A percentile compares a stretch with the other conserved stretches of the same genome.
Conservation (phyloP, 2,797 vertebrate genomes). For the Hozukius guyotensis region DNA sequence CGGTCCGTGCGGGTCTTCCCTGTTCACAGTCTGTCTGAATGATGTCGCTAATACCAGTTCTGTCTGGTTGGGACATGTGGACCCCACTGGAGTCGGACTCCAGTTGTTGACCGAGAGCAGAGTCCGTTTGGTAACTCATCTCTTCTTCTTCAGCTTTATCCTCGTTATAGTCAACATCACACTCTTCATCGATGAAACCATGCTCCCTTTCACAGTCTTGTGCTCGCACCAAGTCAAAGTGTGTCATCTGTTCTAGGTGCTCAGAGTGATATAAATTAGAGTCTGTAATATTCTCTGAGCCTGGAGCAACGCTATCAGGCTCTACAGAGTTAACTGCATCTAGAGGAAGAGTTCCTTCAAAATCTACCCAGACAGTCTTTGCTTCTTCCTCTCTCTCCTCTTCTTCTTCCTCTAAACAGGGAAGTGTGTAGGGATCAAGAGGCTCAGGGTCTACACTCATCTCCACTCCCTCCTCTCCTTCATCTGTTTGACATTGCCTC, state of each 20-base stretch:
- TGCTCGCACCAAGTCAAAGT: conserved; percentile 63
- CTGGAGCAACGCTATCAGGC: conserved; percentile 5
- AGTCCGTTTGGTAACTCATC: conserved; percentile 68
- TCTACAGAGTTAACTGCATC: conserved; percentile 38
- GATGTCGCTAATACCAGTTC: conserved; percentile 54
- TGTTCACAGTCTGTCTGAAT: conserved; percentile 60
- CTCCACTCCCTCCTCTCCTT: conserved; percentile 78
- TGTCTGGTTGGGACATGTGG: conserved; percentile 72
- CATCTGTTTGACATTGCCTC: conserved; percentile 82
- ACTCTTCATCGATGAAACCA: conserved; percentile 71
- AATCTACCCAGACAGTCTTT: conserved; percentile 30
- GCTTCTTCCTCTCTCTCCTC: conserved; percentile 55
- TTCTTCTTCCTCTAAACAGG: conserved; percentile 65
- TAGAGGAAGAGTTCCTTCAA: conserved; percentile 61
- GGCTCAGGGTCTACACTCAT: conserved; percentile 74
- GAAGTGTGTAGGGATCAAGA: conserved; percentile 69
- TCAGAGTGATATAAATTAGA: conserved; percentile 21
- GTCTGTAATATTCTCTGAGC: conserved; percentile 18
- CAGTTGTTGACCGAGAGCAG: conserved; percentile 67
- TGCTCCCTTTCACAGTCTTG: conserved; percentile 70
- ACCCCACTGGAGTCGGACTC: conserved; percentile 81
- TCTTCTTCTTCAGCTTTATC: conserved; percentile 62
- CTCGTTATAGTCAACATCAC: conserved; percentile 43
- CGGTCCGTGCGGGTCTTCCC: conserved; percentile 56
- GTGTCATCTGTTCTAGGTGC: conserved; percentile 29